Conservation (phyloP, 2,113 vertebrate genomes). For the Atrichornis clamosus region DNA sequence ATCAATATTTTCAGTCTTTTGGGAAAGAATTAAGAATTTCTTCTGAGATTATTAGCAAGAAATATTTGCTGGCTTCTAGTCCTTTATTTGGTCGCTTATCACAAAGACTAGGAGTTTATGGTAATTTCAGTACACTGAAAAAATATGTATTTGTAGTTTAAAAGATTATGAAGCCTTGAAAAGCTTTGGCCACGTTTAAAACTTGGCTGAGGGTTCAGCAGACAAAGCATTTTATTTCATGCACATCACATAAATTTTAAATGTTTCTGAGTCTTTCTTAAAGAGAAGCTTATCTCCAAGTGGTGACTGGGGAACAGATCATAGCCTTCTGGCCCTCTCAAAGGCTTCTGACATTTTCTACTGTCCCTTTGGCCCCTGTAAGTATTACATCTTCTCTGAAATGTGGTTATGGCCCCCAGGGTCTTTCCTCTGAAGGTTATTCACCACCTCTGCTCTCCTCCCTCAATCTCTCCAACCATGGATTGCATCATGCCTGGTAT, state of each 20-base stretch:
- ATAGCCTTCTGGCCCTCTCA: not conserved
- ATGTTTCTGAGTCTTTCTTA: conserved; percentile 6
- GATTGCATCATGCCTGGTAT: not conserved
- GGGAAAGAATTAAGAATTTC: not conserved
- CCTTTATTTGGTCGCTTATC: not conserved
- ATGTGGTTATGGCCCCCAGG: not conserved
- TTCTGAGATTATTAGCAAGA: not conserved
- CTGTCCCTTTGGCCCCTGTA: not conserved
- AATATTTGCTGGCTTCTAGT: not conserved
- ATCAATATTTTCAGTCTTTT: not conserved
- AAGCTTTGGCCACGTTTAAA: not conserved
- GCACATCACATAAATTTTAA: not conserved
- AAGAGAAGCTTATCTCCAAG: conserved; percentile 9
- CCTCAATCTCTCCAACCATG: not conserved
- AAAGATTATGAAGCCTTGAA: not conserved
- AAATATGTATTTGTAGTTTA: not conserved
- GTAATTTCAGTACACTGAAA: not conserved
- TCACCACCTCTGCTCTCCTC: not conserved
- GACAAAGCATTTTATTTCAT: conserved; percentile 3
- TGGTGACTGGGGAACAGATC: not conserved
- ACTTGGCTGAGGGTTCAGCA: not conserved
- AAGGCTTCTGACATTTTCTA: conserved; percentile 19
- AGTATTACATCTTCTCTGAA: not conserved
- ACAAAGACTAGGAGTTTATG: not conserved
- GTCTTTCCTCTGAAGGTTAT: not conserved